Percentiles rank a stretch among this genome's conserved stretches.
Conservation (phyloP, 2,888 invertebrate genomes). For the Nymphalis urticae region DNA sequence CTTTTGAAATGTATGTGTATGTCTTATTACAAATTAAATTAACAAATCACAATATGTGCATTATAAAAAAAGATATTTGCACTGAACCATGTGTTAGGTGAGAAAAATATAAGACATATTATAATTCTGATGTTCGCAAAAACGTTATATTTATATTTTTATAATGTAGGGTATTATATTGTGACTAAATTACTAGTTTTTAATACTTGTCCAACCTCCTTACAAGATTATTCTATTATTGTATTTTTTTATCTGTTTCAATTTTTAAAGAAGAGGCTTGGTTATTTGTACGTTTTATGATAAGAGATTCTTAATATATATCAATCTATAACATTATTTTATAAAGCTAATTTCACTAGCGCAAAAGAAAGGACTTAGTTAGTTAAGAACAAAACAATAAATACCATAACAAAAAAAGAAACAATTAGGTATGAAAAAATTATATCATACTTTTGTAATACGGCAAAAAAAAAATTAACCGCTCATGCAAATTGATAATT, state of each 20-base stretch:
- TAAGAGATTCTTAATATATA: neutral
- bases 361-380: neutral
- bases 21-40: neutral
- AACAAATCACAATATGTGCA: neutral
- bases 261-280: too few relatives aligned
- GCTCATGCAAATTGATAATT: conserved; percentile 53
- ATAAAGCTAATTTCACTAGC: neutral
- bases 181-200: too few relatives aligned
- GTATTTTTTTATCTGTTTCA: too few relatives aligned
- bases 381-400: neutral
- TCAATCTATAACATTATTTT: neutral
- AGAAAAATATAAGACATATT: too few relatives aligned
- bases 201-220: too few relatives aligned
- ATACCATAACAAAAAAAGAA: neutral
- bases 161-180: too few relatives aligned
- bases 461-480: conserved; percentile 16
- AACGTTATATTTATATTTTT: too few relatives aligned
- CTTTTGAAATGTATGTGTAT: too few relatives aligned
- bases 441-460: neutral
- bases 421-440: neutral
- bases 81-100: too few relatives aligned
- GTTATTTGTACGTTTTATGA: too few relatives aligned
- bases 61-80: neutral
- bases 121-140: too few relatives aligned
- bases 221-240: too few relatives aligned